A percentile compares a stretch with the other conserved stretches of the same genome.
These are phyloP conservation scores for Paramuricea clavata DNA, from an alignment of 92 coral and sea anemone genomes.

Conservation along the genomic window DNA sequence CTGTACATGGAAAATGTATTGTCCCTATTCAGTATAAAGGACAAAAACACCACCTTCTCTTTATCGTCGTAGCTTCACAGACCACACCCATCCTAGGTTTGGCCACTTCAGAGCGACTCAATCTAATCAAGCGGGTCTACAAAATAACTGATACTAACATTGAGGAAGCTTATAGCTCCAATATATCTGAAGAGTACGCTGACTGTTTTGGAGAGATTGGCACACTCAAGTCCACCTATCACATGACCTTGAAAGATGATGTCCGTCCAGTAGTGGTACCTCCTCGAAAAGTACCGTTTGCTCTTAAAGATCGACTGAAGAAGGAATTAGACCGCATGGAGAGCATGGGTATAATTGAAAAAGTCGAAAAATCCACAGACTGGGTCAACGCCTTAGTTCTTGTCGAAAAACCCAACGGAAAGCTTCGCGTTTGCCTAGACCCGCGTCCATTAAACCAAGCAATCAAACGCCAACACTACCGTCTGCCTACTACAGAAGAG, in stretches of 20 bases:
- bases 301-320: constrained; percentile 14
- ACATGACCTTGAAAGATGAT: constrained; percentile 23
- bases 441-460: constrained; percentile 25
- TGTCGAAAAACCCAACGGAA: constrained; percentile 22
- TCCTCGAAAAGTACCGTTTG: constrained; percentile 12
- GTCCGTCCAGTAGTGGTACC: constrained; percentile 24
- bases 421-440: constrained; percentile 7
- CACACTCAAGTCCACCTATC: neutral
- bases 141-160: constrained; percentile 10
- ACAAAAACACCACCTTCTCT: neutral
- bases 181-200: constrained; percentile 22
- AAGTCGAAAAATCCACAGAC: constrained; percentile 24
- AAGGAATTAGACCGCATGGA: constrained; percentile 28
- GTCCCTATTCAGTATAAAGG: constrained; percentile 11
- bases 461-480: constrained; percentile 30
- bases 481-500: constrained; percentile 44
- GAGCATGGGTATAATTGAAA: constrained; percentile 12
- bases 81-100: constrained; percentile 16
- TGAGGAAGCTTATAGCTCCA: neutral
- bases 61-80: neutral
- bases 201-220: constrained; percentile 48
- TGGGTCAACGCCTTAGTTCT: constrained; percentile 24
- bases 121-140: constrained; percentile 29
- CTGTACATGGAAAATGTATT: constrained; percentile 28
- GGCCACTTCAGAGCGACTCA: constrained; percentile 7